A percentile compares a stretch with the other conserved stretches of the same genome.
Evolutionary conservation across 2,888 invertebrate species (phyloP).

Genomic region (Sepioteuthis lessoniana): DNA sequence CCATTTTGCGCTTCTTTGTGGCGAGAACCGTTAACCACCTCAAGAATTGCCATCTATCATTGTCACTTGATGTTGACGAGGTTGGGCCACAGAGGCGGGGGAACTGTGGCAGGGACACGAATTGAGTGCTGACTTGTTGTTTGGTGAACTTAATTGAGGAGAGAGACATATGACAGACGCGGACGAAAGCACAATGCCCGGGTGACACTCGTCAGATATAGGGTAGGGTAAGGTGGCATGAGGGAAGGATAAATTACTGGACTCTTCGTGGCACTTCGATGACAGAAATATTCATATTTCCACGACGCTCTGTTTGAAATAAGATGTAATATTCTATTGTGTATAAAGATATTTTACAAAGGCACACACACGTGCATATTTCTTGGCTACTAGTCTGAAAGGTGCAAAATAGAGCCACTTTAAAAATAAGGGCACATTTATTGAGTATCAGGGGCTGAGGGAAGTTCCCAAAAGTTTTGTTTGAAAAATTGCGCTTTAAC

Average conservation of each 20-base stretch:
- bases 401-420: no score
- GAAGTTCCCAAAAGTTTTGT: no score
- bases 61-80: not conserved
- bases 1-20: not conserved
- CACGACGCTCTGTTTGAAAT: not conserved
- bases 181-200: not conserved
- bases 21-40: not conserved
- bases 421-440: no score
- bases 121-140: slow-evolving; percentile 1
- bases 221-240: not conserved
- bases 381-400: no score
- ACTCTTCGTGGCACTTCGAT: not conserved
- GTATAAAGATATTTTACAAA: not conserved
- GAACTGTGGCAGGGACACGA: not conserved
- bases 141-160: slow-evolving; percentile 33
- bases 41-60: not conserved
- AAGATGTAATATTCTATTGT: not conserved
- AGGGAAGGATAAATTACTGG: not conserved
- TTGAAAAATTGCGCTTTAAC: no score
- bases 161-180: not conserved
- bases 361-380: not conserved
- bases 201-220: not conserved
- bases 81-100: not conserved
- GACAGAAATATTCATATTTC: not conserved
- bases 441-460: no score